Evolutionary conservation across 2,113 vertebrate species (phyloP).

Genomic region (Himantopus leucocephalus): DNA sequence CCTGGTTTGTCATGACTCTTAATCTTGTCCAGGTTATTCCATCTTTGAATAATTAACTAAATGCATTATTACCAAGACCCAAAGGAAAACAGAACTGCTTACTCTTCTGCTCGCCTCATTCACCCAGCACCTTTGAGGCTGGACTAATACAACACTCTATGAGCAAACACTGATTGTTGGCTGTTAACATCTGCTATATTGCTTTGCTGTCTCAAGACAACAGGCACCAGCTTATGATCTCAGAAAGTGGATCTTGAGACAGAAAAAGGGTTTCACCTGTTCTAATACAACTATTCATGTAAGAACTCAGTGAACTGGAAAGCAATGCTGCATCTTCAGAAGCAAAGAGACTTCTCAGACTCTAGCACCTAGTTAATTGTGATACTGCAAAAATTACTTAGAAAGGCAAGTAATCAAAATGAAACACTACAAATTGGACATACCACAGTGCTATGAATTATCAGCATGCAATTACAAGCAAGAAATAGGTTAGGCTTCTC

Average conservation of each 20-base stretch:
- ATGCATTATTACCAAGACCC: neutral
- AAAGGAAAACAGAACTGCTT: neutral
- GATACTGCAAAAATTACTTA: neutral
- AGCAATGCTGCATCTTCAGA: neutral
- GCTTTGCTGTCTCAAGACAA: neutral
- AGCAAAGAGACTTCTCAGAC: neutral
- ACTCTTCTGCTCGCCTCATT: neutral
- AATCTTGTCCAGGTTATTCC: too few species aligned
- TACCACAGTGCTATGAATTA: neutral
- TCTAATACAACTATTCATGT: neutral
- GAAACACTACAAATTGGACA: neutral
- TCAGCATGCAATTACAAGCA: neutral
- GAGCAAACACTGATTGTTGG: neutral
- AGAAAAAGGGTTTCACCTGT: neutral
- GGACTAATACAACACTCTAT: neutral
- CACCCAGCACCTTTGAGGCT: neutral
- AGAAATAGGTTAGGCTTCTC: neutral
- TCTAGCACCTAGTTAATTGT: neutral
- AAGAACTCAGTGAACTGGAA: neutral
- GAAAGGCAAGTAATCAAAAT: neutral
- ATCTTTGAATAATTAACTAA: neutral
- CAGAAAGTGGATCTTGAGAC: neutral
- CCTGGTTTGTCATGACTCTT: neutral
- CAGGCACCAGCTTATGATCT: neutral
- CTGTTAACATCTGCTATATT: neutral